phyloP scores from a whole-genome alignment of 2,797 vertebrate species.

The Acropternis orthonyx region DNA sequence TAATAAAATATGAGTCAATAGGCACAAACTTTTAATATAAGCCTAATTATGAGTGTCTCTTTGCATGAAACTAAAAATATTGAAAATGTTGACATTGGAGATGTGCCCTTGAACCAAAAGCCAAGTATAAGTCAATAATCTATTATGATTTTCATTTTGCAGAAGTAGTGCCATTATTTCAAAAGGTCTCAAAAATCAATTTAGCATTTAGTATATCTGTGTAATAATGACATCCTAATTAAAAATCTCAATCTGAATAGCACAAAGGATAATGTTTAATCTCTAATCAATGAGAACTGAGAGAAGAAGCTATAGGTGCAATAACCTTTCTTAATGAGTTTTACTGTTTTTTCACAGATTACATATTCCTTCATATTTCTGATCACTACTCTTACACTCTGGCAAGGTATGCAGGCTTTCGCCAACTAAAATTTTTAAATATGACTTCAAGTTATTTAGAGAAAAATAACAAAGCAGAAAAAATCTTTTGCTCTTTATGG shows the following conservation, averaged over 20 bases:
- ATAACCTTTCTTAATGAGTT: conserved; percentile 72
- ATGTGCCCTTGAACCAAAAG: conserved; percentile 82
- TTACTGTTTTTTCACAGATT: conserved; percentile 39
- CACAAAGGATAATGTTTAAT: conserved; percentile 75
- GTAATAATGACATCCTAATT: conserved; percentile 83
- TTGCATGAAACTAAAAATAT: conserved; percentile 80
- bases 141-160: conserved; percentile 90
- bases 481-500: neutral
- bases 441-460: neutral
- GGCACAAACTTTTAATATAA: conserved; percentile 76
- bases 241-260: conserved; percentile 79
- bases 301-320: conserved; percentile 72
- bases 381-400: neutral
- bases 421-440: neutral
- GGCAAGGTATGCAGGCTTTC: neutral
- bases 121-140: conserved; percentile 81
- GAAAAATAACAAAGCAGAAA: conserved; percentile 27
- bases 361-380: conserved; percentile 43
- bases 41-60: conserved; percentile 81
- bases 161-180: conserved; percentile 79
- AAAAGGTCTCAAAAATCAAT: conserved; percentile 84
- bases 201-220: conserved; percentile 82
- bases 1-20: conserved; percentile 86
- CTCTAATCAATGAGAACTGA: conserved; percentile 78
- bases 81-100: conserved; percentile 82